A percentile compares a stretch with the other conserved stretches of the same genome.
These are phyloP conservation scores for Hemaris fuciformis DNA, from an alignment of 2,888 invertebrate species.

Conservation along the genomic window DNA sequence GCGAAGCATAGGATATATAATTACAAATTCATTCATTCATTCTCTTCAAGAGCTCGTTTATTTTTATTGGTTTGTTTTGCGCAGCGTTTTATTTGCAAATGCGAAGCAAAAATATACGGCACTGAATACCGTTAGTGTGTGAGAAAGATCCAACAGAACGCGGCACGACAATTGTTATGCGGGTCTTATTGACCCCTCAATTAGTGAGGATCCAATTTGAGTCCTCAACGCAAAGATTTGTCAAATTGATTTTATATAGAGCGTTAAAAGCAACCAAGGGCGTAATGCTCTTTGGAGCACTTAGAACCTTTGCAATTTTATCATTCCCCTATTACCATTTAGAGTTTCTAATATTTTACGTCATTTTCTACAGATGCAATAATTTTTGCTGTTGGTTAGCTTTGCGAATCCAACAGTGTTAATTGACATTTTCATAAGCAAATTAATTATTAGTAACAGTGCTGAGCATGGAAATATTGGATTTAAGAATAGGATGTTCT, in stretches of 20 bases:
- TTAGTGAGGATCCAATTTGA: slow-evolving; percentile 13
- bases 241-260: slow-evolving; percentile 2
- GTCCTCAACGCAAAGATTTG: neutral
- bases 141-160: neutral
- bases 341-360: too few species aligned
- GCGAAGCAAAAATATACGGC: neutral
- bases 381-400: too few species aligned
- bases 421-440: too few species aligned
- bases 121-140: neutral
- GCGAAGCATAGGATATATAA: neutral
- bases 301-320: neutral
- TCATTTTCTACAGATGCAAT: too few species aligned
- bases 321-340: neutral
- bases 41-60: slow-evolving; percentile 1
- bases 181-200: slow-evolving; percentile 18
- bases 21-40: slow-evolving; percentile 9
- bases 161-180: slow-evolving; percentile 9
- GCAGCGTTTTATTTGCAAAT: neutral
- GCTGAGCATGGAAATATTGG: too few species aligned
- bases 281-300: neutral
- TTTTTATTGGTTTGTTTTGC: slow-evolving; percentile 4
- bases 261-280: neutral
- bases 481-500: too few species aligned
- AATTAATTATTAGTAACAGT: too few species aligned
- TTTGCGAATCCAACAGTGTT: too few species aligned